Conservation (phyloP, 1,140 invertebrate species). For the Scaptomyza pallida region DNA sequence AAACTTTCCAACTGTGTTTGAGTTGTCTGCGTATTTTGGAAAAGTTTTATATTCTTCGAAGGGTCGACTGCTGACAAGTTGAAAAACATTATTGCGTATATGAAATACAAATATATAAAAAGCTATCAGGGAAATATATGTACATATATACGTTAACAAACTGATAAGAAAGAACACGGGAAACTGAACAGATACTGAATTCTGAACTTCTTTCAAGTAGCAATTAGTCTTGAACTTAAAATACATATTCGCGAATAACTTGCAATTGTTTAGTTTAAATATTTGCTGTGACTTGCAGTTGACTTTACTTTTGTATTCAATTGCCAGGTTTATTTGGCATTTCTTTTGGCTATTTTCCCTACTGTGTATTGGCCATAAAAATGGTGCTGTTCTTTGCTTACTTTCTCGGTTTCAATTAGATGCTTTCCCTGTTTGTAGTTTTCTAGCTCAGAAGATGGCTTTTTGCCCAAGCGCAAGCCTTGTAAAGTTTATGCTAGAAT, state of each 20-base stretch:
- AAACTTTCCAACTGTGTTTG: constrained; percentile 23
- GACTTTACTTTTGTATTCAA: constrained; percentile 15
- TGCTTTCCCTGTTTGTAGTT: constrained; percentile 1
- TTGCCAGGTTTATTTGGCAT: constrained; percentile 39
- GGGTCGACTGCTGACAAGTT: constrained; percentile 55
- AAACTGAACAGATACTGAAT: constrained; percentile 40
- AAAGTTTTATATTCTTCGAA: constrained; percentile 44
- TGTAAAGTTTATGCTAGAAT: constrained; percentile 49
- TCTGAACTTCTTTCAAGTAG: constrained; percentile 48
- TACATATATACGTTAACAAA: constrained; percentile 44
- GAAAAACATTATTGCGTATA: constrained; percentile 70
- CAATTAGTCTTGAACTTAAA: constrained; percentile 51
- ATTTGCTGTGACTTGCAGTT: constrained; percentile 23
- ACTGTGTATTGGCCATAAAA: background rate
- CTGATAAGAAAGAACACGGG: constrained; percentile 29
- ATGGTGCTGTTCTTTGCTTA: constrained; percentile 13
- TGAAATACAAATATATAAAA: constrained; percentile 11
- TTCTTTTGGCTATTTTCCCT: constrained; percentile 23
- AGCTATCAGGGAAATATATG: constrained; percentile 17
- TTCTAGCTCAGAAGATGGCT: background rate
- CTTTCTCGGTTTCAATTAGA: constrained; percentile 60
- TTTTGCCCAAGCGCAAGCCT: constrained; percentile 15
- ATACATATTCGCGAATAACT: background rate
- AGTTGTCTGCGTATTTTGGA: constrained; percentile 43
- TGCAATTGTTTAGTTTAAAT: background rate